These are phyloP conservation scores for Andrena cerasifolii DNA, from an alignment of 1,140 invertebrate genomes.

Conservation along the genomic window DNA sequence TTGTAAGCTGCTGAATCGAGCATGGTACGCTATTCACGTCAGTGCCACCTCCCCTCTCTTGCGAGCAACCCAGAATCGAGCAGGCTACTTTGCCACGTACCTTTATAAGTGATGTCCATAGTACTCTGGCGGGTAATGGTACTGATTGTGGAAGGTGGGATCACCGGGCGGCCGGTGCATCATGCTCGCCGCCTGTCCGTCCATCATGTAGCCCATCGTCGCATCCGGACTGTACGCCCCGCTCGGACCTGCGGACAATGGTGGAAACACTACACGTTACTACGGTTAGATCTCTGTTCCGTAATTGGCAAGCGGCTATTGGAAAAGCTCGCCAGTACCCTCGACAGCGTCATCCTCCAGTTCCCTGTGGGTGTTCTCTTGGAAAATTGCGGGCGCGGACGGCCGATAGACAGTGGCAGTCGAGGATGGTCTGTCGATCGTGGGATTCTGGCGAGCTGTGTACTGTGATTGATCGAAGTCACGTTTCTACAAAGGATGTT, in stretches of 20 bases:
- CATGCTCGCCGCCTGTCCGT: slow-evolving; percentile 93
- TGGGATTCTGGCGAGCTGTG: slow-evolving; percentile 61
- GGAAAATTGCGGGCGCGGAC: not conserved
- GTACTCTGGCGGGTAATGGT: slow-evolving; percentile 95
- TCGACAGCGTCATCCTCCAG: not conserved
- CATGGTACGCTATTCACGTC: not conserved
- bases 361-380: slow-evolving; percentile 20
- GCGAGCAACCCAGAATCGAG: not conserved
- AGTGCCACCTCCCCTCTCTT: not conserved
- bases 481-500: slow-evolving; percentile 7
- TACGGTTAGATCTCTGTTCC: slow-evolving; percentile 82
- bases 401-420: not conserved
- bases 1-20: too few species aligned
- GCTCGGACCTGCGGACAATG: slow-evolving; percentile 93
- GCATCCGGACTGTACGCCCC: slow-evolving; percentile 97
- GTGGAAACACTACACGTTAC: slow-evolving; percentile 91
- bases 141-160: slow-evolving; percentile 94
- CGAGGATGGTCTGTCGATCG: not conserved
- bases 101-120: slow-evolving; percentile 94
- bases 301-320: slow-evolving; percentile 72
- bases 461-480: slow-evolving; percentile 47
- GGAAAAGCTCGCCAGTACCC: slow-evolving; percentile 73
- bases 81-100: slow-evolving; percentile 65
- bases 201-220: slow-evolving; percentile 98
- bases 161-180: slow-evolving; percentile 96